A percentile compares a stretch with the other conserved stretches of the same genome.
These are phyloP conservation scores for Stenchaetothrips biformis DNA, from an alignment of 2,888 invertebrate species.

Conservation along the genomic window DNA sequence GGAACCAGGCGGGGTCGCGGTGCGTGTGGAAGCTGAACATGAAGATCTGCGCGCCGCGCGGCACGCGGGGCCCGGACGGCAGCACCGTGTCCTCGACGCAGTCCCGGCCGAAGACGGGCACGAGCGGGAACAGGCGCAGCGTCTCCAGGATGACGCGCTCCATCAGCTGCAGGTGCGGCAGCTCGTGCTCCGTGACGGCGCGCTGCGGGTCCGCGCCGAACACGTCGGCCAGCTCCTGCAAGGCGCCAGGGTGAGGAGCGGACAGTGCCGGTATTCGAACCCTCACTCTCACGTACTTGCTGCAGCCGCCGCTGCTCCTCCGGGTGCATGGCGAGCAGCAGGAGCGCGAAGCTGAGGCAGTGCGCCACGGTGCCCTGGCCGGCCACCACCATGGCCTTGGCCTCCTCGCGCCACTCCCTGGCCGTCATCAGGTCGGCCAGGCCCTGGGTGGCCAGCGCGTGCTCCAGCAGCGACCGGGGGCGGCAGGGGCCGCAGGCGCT, in stretches of 20 bases:
- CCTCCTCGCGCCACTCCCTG: conserved; percentile 16
- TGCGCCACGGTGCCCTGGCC: conserved; percentile 13
- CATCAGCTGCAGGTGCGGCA: neutral
- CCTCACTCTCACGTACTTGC: neutral
- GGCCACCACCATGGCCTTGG: conserved; percentile 18
- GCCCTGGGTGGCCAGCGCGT: neutral
- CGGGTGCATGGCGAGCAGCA: conserved; percentile 12
- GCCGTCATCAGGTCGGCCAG: neutral
- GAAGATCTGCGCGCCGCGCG: neutral
- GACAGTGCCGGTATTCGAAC: no score
- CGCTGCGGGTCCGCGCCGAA: conserved; percentile 1
- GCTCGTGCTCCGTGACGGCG: conserved; percentile 12
- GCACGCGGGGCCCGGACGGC: neutral
- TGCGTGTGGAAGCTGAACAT: conserved; percentile 21
- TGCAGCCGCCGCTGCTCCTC: neutral
- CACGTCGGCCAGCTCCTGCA: neutral
- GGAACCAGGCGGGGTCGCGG: conserved; percentile 6
- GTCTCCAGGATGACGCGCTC: conserved; percentile 16
- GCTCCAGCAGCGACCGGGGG: neutral
- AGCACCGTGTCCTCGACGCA: neutral
- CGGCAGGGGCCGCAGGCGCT: neutral
- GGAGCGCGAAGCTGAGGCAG: conserved; percentile 10
- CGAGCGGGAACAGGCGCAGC: conserved; percentile 17
- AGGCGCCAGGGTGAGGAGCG: no score
- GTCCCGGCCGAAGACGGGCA: conserved; percentile 14